A percentile compares a stretch with the other conserved stretches of the same genome.
phyloP scores from a whole-genome alignment of 2,113 vertebrate species.

The Sylvilagus bachmani region DNA sequence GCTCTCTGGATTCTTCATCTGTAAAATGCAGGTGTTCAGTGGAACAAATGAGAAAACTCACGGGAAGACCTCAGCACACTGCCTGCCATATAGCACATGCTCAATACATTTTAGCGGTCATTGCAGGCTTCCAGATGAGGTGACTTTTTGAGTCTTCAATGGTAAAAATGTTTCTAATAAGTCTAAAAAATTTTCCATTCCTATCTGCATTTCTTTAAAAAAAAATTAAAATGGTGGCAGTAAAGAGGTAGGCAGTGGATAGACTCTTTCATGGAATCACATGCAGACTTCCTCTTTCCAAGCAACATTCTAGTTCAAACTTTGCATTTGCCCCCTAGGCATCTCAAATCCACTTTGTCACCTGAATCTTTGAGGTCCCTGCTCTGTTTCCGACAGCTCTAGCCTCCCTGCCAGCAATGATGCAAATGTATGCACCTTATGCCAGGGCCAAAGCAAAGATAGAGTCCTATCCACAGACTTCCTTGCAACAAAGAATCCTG shows the following conservation, averaged over 20 bases:
- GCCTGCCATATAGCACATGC: not conserved
- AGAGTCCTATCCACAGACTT: not conserved
- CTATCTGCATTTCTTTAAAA: not conserved
- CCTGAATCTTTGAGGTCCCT: conserved; percentile 23
- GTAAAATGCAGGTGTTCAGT: not conserved
- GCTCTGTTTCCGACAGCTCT: not conserved
- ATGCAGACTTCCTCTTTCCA: conserved; percentile 5
- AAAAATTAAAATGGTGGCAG: not conserved
- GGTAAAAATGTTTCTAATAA: conserved; percentile 26
- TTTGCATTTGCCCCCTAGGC: not conserved
- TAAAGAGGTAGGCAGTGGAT: no score
- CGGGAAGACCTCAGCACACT: not conserved
- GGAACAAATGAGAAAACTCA: not conserved
- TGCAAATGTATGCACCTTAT: not conserved
- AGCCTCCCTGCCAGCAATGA: not conserved
- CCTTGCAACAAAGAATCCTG: conserved; percentile 44
- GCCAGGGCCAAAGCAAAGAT: conserved; percentile 31
- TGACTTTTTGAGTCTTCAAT: conserved; percentile 42
- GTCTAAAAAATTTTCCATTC: conserved; percentile 13
- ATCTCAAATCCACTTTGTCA: not conserved
- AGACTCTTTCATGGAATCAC: not conserved
- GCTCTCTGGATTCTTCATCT: conserved; percentile 15
- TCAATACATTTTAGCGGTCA: not conserved
- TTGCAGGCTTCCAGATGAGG: not conserved
- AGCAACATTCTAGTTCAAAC: conserved; percentile 19